Evolutionary conservation across 2,888 invertebrate species (phyloP).

Genomic region (Venusia cambrica): DNA sequence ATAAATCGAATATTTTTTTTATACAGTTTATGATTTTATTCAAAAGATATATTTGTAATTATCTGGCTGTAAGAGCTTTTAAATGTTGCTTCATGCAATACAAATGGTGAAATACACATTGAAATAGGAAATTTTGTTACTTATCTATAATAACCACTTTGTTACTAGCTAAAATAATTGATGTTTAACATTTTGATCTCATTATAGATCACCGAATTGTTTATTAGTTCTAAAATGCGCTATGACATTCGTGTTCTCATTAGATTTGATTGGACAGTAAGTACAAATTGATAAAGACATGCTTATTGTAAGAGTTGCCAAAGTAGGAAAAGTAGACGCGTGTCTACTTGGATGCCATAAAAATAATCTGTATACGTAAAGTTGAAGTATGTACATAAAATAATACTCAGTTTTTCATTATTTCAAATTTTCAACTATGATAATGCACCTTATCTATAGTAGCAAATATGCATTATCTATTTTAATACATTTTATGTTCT

Average conservation of each 20-base stretch:
- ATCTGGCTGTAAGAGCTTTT: slow-evolving; percentile 23
- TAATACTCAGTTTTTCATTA: no score
- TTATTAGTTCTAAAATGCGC: slow-evolving; percentile 28
- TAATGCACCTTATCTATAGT: no score
- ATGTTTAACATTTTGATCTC: slow-evolving; percentile 34
- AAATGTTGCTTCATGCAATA: slow-evolving; percentile 37
- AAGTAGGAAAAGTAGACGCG: slow-evolving; percentile 13
- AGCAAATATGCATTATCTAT: no score
- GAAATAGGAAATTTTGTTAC: slow-evolving; percentile 24
- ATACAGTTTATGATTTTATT: slow-evolving; percentile 12
- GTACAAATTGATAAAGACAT: slow-evolving; percentile 9
- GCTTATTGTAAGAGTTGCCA: slow-evolving; percentile 33
- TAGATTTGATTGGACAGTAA: slow-evolving; percentile 19
- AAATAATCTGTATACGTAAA: no score
- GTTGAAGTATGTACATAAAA: no score
- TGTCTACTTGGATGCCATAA: not conserved
- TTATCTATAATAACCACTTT: slow-evolving; percentile 25
- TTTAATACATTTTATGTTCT: no score
- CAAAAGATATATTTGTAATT: slow-evolving; percentile 12
- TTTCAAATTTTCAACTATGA: no score
- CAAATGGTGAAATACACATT: slow-evolving; percentile 13
- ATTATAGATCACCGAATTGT: slow-evolving; percentile 26
- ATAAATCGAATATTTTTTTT: slow-evolving; percentile 35
- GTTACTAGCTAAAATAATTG: slow-evolving; percentile 27
- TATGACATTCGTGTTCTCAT: slow-evolving; percentile 22